Percentiles rank a stretch among this genome's conserved stretches.
Conservation (phyloP, 2,797 vertebrate species). For the Myotis planiceps region DNA sequence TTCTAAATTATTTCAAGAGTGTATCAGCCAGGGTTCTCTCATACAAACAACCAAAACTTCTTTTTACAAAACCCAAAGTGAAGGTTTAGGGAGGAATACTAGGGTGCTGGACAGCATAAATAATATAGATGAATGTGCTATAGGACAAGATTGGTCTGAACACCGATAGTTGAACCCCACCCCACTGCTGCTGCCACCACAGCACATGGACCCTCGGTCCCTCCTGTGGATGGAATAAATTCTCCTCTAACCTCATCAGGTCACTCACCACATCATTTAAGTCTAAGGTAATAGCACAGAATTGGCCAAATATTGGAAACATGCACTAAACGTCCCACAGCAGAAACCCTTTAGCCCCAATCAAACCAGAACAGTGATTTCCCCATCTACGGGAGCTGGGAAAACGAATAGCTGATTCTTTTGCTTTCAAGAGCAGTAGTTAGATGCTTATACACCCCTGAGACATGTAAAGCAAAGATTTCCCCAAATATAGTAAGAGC, state of each 20-base stretch:
- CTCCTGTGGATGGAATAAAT: background rate
- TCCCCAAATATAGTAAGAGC: background rate
- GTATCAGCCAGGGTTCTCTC: background rate
- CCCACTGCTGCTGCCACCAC: too few relatives aligned
- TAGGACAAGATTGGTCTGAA: background rate
- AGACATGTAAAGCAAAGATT: background rate
- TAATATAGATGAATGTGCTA: background rate
- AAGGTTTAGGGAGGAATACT: background rate
- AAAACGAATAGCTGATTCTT: background rate
- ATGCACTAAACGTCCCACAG: background rate
- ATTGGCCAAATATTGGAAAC: background rate
- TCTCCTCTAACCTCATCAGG: background rate
- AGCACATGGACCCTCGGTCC: background rate
- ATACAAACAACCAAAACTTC: background rate
- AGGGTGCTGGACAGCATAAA: background rate
- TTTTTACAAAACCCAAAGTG: background rate
- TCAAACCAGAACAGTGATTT: background rate
- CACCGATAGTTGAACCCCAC: too few relatives aligned
- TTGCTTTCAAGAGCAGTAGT: background rate
- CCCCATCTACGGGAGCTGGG: background rate
- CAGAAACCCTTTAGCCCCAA: background rate
- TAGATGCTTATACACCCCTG: background rate
- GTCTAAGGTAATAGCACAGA: background rate
- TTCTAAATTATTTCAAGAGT: conserved; percentile 17
- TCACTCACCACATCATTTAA: background rate